These are phyloP conservation scores for Physella acuta DNA, from an alignment of 1,140 invertebrate species.

Conservation along the genomic window DNA sequence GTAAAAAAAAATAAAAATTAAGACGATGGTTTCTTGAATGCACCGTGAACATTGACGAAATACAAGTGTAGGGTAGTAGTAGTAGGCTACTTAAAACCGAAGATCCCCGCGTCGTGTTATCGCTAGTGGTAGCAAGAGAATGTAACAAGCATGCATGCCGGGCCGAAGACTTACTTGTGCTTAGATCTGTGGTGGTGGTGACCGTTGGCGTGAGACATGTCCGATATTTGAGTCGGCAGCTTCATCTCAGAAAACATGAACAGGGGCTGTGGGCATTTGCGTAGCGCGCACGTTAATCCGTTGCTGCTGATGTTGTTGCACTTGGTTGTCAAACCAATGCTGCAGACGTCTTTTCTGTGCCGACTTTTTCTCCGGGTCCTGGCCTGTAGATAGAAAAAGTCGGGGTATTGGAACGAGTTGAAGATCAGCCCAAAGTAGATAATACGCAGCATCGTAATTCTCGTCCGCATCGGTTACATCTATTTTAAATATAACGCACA, in stretches of 20 bases:
- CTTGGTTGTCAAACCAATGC: neutral
- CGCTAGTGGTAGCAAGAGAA: neutral
- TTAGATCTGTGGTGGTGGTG: neutral
- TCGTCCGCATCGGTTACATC: too few species aligned
- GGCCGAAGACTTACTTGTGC: neutral
- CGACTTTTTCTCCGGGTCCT: slow-evolving; percentile 12
- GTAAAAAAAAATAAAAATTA: too few species aligned
- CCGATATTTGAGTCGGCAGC: neutral
- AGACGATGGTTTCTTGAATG: too few species aligned
- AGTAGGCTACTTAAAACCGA: too few species aligned
- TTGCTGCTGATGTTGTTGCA: slow-evolving; percentile 1
- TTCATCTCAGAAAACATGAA: neutral
- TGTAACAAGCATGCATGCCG: too few species aligned
- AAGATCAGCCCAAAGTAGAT: slow-evolving; percentile 17
- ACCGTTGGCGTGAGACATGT: neutral
- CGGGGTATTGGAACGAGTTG: too few species aligned
- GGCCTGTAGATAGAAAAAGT: slow-evolving; percentile 12
- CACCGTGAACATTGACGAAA: too few species aligned
- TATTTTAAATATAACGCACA: too few species aligned
- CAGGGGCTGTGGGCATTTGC: neutral
- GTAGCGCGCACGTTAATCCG: neutral
- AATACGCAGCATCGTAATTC: too few species aligned
- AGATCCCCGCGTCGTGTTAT: too few species aligned
- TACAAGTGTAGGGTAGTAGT: too few species aligned
- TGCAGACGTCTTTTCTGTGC: slow-evolving; percentile 15